Evolutionary conservation across 64 coral and sea anemone genomes (phyloP), one percentile per base, ranked within the genome.

Genomic region (Actinia tenebrosa): DNA sequence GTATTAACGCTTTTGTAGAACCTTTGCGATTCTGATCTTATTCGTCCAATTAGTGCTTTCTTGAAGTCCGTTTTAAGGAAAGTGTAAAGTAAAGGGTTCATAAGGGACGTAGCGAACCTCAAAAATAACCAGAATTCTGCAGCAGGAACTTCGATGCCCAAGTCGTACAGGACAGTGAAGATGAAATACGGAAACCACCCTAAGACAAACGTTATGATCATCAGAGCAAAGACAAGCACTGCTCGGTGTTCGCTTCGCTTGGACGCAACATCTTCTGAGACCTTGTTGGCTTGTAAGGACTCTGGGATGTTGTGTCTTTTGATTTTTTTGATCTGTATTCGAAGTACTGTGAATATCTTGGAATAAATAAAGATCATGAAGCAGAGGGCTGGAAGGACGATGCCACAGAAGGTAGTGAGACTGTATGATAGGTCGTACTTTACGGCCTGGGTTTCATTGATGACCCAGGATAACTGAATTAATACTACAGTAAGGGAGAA

Each of bases 391-490:
- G 89, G 72, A 4, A 68, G 43, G n/a, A 95, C 93, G 3, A 95
- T 77, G 7, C 86, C 82, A 11, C 71, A 88, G 16, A 95, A 79
- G 16, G 88, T 64, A 10, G 78, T 84, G 45, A 91, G 69, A 25
- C 89, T 95, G 83, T 95, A 95, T 7, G 91, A 45, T 5, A 89
- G 62, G 25, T 95, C 93, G 10, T 64, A 83, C 47, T 82, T 47
- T 11, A 7, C 72, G 1, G 75, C 46, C 75, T 64, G 47, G 30
- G 71, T 25, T 16, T 44, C 72, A 5, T 44, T 30, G 54, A 62
- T 42, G 10, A 95, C 84, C 93, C 93, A 95, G 10, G 59, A 79
- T 58, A 95, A 37, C 83, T 95, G 93, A n/a, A 95, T 56, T 10
- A 95, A 19, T 0, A 71, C 81, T 20, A 83, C 86, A 20, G 83